Conservation (phyloP, 1,140 invertebrate species). For the Hetaerina americana region DNA sequence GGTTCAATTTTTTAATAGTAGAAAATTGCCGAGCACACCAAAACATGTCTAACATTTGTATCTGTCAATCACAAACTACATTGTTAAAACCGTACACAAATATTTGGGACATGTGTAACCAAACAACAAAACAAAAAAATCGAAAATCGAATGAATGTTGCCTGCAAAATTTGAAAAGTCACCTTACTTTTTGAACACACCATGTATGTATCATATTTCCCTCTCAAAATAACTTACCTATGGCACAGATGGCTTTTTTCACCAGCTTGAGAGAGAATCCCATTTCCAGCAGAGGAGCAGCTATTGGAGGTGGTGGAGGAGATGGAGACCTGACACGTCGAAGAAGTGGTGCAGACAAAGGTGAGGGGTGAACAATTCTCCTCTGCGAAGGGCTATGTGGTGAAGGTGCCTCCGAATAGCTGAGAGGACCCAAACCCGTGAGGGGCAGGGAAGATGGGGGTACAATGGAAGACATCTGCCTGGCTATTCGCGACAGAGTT, state of each 20-base stretch:
- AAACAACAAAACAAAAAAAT: no score
- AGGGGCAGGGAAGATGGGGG: background rate
- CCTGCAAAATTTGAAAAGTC: no score
- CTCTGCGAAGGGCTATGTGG: background rate
- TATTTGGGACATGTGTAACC: no score
- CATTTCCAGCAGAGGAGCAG: slow-evolving; percentile 46
- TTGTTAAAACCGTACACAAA: no score
- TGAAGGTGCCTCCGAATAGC: background rate
- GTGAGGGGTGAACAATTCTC: background rate
- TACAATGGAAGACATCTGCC: background rate
- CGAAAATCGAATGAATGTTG: no score
- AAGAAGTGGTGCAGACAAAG: background rate
- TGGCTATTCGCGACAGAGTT: background rate
- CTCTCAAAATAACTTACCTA: slow-evolving; percentile 24
- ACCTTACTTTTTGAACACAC: no score
- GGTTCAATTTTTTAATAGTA: no score
- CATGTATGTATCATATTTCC: no score
- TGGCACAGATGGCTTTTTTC: slow-evolving; percentile 40
- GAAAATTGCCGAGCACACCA: no score
- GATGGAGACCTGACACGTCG: slow-evolving; percentile 23
- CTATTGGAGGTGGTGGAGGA: slow-evolving; percentile 35
- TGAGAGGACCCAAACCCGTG: background rate
- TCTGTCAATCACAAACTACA: no score
- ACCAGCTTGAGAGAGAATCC: slow-evolving; percentile 46
- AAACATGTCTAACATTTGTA: no score